These are phyloP conservation scores for Metopia argyrocephala DNA, from an alignment of 2,888 invertebrate genomes.

Conservation along the genomic window DNA sequence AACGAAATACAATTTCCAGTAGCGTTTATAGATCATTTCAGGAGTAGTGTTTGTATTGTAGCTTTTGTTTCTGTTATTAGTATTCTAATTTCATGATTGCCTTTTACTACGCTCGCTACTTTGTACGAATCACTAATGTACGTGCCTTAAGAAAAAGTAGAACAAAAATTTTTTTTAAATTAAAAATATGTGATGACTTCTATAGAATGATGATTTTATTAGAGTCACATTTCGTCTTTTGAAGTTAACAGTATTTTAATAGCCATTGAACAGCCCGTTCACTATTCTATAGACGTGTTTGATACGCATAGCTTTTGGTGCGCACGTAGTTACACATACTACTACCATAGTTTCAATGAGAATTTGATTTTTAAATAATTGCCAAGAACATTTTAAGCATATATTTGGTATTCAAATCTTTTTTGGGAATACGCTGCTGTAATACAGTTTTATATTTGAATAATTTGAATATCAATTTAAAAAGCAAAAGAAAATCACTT, in stretches of 20 bases:
- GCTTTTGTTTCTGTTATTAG: constrained; percentile 13
- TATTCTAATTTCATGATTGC: constrained; percentile 49
- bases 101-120: constrained; percentile 29
- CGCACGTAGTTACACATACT: background rate
- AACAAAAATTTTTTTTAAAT: constrained; percentile 28
- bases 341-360: constrained; percentile 44
- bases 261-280: constrained; percentile 31
- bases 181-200: constrained; percentile 47
- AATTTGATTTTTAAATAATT: constrained; percentile 59
- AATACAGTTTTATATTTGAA: constrained; percentile 32
- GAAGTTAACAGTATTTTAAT: constrained; percentile 59
- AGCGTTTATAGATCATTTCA: constrained; percentile 20
- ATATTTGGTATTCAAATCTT: constrained; percentile 50
- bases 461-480: constrained; percentile 34
- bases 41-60: background rate
- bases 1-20: background rate
- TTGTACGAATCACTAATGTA: constrained; percentile 36
- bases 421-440: constrained; percentile 20
- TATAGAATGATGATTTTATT: constrained; percentile 45
- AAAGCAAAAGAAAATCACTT: background rate
- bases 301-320: background rate
- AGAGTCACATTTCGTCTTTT: constrained; percentile 30
- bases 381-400: constrained; percentile 33
- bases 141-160: constrained; percentile 37
- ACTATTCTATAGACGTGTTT: constrained; percentile 15